phyloP scores from a whole-genome alignment of 2,113 vertebrate genomes.

The Phalacrocorax pelagicus region DNA sequence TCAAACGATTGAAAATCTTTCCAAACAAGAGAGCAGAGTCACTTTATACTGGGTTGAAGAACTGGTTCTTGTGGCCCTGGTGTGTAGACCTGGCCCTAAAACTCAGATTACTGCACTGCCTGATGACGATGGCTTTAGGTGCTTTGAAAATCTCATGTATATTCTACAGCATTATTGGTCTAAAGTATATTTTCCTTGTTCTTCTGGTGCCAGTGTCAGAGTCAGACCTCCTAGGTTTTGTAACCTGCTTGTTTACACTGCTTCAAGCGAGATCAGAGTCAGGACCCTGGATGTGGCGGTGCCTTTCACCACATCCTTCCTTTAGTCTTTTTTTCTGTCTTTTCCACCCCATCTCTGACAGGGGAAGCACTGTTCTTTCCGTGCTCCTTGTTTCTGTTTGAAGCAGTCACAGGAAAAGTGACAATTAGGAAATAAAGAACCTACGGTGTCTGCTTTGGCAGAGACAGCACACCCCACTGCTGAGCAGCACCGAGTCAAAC shows the following conservation, averaged over 20 bases:
- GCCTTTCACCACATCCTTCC: constrained; percentile 13
- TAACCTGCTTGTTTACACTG: neutral
- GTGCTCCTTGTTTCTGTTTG: neutral
- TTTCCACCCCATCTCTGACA: neutral
- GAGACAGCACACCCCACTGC: neutral
- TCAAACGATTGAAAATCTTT: neutral
- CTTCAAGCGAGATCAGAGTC: neutral
- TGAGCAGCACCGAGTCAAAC: neutral
- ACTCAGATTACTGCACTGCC: neutral
- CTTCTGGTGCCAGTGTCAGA: neutral
- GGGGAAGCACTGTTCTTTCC: constrained; percentile 40
- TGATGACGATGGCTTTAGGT: neutral
- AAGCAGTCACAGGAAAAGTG: constrained; percentile 26
- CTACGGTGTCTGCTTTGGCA: constrained; percentile 46
- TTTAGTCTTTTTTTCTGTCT: neutral
- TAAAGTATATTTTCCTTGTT: neutral
- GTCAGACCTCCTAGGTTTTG: neutral
- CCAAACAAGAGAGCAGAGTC: neutral
- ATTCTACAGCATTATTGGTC: neutral
- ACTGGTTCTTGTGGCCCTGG: neutral
- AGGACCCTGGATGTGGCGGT: neutral
- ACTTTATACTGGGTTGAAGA: neutral
- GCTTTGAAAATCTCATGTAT: neutral
- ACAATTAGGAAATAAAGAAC: constrained; percentile 58
- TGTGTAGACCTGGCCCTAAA: neutral